Evolutionary conservation across 1,140 invertebrate species (phyloP), one percentile per base, ranked within the genome.

Genomic region (Habropoda laboriosa): DNA sequence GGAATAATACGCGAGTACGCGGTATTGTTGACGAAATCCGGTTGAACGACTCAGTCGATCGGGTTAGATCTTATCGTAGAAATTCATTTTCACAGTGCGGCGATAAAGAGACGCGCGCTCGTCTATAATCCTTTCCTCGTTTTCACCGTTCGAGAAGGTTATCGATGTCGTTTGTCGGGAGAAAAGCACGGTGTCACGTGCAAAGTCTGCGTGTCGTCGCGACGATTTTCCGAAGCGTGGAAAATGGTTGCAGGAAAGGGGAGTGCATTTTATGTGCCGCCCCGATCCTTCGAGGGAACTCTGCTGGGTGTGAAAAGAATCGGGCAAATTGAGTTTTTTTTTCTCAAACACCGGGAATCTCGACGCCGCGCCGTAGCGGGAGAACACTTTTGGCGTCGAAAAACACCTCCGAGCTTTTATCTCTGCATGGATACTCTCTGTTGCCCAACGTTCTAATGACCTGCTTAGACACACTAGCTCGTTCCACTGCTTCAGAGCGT

Each of bases 211-310:
- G 81, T 61, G 80, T 55, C 74, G 72, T 49, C 67, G 66, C 82
- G 45, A 42, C 27, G 80, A 13, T 51, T 57, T 35, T 67, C 66
- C 81, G 57, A 32, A 21, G 58, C 66, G 79, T 57, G n/a, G 57
- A 40, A 73, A 79, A 51, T 66, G 68, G 74, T 67, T 45, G 32
- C 38, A 49, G 47, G 72, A 80, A 35, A 38, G 38, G 57, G 57
- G 70, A 83, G 81, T 85, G 71, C 81, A 83, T 85, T 84, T 80
- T 64, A 79, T 57, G 76, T 82, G 76, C 72, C 81, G 80, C 45
- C 21, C 8, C 53, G n/a, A 27, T 57, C 40, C 27, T 38, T 67
- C 61, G 51, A 60, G 71, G 45, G 53, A 30, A 38, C 32, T 18
- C 13, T 40, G 35, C 35, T 2, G 10, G 0, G 2, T 7, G n/a